Conservation (phyloP, 35 echinoderm and acorn worm genomes). For the Patiria miniata region DNA sequence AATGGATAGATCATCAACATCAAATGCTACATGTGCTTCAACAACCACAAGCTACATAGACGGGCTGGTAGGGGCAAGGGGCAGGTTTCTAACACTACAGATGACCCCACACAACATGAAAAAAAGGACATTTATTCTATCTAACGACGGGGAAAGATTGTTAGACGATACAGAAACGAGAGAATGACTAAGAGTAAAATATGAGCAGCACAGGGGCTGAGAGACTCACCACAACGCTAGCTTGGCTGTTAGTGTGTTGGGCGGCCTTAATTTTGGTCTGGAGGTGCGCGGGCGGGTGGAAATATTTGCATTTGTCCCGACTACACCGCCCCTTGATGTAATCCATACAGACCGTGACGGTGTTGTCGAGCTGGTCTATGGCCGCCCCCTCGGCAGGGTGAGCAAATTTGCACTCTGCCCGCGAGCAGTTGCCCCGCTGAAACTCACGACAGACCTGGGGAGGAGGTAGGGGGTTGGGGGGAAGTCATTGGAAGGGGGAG, state of each 20-base stretch:
- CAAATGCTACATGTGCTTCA: neutral
- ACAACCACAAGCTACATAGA: conserved; percentile 27
- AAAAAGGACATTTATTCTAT: neutral
- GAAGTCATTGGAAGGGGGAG: neutral
- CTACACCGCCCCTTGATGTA: conserved; percentile 97
- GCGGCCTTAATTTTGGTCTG: conserved; percentile 98
- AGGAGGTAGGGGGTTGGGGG: neutral
- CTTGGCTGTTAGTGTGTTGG: conserved; percentile 82
- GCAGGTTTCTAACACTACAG: neutral
- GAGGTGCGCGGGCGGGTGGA: conserved; percentile 97
- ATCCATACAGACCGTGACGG: conserved; percentile 99
- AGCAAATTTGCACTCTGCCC: conserved; percentile 99
- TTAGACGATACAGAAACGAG: neutral
- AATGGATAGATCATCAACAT: neutral
- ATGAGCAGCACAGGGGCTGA: neutral
- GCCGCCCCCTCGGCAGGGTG: conserved; percentile 94
- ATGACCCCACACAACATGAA: neutral
- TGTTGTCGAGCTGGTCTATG: conserved; percentile 92
- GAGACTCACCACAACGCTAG: conserved; percentile 69
- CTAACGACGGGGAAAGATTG: neutral
- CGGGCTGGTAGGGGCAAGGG: neutral
- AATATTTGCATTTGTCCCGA: conserved; percentile 99
- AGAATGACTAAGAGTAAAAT: conserved; percentile 6
- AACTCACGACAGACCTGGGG: conserved; percentile 98
- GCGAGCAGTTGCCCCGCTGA: conserved; percentile 95